Conservation (phyloP, 2,797 vertebrate species). For the Gobio occitaniae region DNA sequence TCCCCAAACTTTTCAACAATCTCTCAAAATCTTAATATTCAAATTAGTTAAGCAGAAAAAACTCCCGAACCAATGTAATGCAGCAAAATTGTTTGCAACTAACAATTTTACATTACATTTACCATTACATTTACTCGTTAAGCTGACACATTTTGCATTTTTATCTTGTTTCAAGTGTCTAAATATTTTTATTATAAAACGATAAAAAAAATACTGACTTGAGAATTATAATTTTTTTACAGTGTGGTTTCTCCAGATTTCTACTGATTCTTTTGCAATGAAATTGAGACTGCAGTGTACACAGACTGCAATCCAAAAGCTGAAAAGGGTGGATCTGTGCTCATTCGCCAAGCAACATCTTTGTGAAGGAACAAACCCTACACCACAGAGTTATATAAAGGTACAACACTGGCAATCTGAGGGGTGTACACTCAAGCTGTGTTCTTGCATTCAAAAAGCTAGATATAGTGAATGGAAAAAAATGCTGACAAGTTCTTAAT, state of each 20-base stretch:
- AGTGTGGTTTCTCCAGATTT: conserved; percentile 7
- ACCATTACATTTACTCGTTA: not conserved
- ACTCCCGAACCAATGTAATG: not conserved
- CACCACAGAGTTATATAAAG: conserved; percentile 7
- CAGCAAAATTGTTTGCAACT: too few relatives aligned
- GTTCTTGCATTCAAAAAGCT: conserved; percentile 16
- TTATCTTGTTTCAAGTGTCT: not conserved
- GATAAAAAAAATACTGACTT: not conserved
- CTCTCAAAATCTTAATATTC: not conserved
- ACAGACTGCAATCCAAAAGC: not conserved
- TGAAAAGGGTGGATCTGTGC: not conserved
- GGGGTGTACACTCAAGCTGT: not conserved
- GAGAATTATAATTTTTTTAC: not conserved
- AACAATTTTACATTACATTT: not conserved
- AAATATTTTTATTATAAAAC: not conserved
- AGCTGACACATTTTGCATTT: not conserved
- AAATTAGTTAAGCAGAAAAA: not conserved
- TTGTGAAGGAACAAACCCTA: not conserved
- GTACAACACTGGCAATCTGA: not conserved
- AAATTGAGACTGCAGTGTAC: not conserved
- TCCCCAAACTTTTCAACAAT: not conserved
- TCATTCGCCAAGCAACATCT: conserved; percentile 3
- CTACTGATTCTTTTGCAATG: not conserved
- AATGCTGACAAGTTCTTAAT: not conserved
- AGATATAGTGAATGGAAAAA: not conserved